Percentiles rank a stretch among this genome's conserved stretches.
Evolutionary conservation across 2,888 invertebrate species (phyloP).

Genomic region (Hirudinaria manillensis): DNA sequence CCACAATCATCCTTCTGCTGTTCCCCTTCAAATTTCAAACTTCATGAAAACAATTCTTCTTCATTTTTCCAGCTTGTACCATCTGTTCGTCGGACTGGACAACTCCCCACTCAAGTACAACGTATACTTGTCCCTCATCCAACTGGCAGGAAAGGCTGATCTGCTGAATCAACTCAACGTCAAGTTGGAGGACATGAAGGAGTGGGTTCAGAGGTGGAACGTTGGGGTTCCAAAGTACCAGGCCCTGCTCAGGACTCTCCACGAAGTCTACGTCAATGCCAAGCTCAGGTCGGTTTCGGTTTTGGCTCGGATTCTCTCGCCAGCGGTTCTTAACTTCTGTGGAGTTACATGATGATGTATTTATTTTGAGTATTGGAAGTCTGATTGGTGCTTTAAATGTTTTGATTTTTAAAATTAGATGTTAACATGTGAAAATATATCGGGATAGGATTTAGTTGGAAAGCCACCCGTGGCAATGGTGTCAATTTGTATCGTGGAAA

Average conservation of each 20-base stretch:
- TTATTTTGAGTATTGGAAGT: too few relatives aligned
- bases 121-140: slow-evolving; percentile 83
- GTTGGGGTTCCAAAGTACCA: slow-evolving; percentile 62
- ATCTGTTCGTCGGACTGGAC: slow-evolving; percentile 84
- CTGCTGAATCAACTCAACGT: slow-evolving; percentile 59
- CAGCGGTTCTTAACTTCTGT: too few relatives aligned
- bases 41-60: neutral
- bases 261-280: slow-evolving; percentile 78
- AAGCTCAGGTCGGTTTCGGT: slow-evolving; percentile 62
- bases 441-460: too few relatives aligned
- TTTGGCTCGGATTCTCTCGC: too few relatives aligned
- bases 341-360: too few relatives aligned
- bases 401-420: too few relatives aligned
- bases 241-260: slow-evolving; percentile 77
- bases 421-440: too few relatives aligned
- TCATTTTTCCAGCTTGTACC: slow-evolving; percentile 66
- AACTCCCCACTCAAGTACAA: slow-evolving; percentile 77
- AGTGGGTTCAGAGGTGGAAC: slow-evolving; percentile 52
- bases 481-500: too few relatives aligned
- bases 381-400: too few relatives aligned
- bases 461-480: too few relatives aligned
- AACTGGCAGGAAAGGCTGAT: slow-evolving; percentile 80
- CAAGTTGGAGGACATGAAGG: slow-evolving; percentile 47
- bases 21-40: too few relatives aligned
- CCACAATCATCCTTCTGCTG: too few relatives aligned